Evolutionary conservation across 2,113 vertebrate species (phyloP).

Genomic region (Dissostichus mawsoni): DNA sequence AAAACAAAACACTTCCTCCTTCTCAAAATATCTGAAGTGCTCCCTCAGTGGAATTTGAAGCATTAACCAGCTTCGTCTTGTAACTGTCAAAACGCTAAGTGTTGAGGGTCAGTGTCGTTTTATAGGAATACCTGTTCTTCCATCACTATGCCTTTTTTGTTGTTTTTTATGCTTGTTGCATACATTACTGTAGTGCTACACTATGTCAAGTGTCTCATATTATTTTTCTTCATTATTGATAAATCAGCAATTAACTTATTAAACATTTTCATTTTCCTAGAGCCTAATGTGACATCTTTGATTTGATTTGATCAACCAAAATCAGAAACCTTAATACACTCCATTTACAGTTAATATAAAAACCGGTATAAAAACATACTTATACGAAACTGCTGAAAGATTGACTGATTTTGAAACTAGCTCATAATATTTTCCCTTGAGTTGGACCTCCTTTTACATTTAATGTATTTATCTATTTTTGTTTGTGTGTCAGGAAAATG

Average conservation of each 20-base stretch:
- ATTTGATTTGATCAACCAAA: background rate
- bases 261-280: background rate
- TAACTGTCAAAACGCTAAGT: conserved; percentile 52
- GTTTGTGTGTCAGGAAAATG: background rate
- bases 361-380: background rate
- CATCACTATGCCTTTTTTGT: background rate
- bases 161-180: background rate
- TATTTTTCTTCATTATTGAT: background rate
- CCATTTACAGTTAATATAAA: background rate
- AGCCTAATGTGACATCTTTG: background rate
- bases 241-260: background rate
- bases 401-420: background rate
- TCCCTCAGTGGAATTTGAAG: conserved; percentile 62
- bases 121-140: conserved; percentile 24
- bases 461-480: background rate
- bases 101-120: conserved; percentile 30
- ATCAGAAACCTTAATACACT: background rate
- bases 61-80: conserved; percentile 62
- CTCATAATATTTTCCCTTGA: background rate
- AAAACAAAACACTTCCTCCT: conserved; percentile 83
- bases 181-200: background rate
- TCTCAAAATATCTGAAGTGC: conserved; percentile 76
- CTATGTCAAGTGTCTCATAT: too few relatives aligned
- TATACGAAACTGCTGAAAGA: background rate
- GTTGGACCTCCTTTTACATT: background rate